phyloP scores from a whole-genome alignment of 2,888 invertebrate species.

The Timema podura region DNA sequence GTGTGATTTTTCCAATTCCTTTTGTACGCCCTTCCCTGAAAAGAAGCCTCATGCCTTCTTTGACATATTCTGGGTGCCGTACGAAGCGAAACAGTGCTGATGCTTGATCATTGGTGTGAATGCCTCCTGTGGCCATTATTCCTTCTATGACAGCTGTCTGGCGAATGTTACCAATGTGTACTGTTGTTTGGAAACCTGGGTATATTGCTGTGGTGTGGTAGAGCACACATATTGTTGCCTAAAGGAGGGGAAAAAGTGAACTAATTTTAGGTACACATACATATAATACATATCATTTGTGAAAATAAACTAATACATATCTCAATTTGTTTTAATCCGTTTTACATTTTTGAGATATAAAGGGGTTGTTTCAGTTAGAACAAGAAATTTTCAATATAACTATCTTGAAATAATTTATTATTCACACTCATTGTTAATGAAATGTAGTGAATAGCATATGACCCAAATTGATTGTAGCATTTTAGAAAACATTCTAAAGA shows the following conservation, averaged over 20 bases:
- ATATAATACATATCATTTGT: not conserved
- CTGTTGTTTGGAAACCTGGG: slow-evolving; percentile 84
- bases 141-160: slow-evolving; percentile 73
- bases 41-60: slow-evolving; percentile 71
- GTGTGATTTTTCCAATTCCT: slow-evolving; percentile 80
- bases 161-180: slow-evolving; percentile 92
- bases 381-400: too few species aligned
- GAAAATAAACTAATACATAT: not conserved
- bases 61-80: slow-evolving; percentile 83
- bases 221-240: slow-evolving; percentile 87
- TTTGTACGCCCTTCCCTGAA: slow-evolving; percentile 82
- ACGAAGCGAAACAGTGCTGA: slow-evolving; percentile 86
- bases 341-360: too few species aligned
- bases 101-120: slow-evolving; percentile 80
- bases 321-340: too few species aligned
- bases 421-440: not conserved
- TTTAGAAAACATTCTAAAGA: too few species aligned
- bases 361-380: too few species aligned
- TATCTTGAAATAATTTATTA: not conserved
- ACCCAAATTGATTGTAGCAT: too few species aligned
- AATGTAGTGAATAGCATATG: too few species aligned
- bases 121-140: slow-evolving; percentile 59
- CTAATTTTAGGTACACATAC: not conserved
- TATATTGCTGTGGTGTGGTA: slow-evolving; percentile 81
- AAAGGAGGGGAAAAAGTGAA: slow-evolving; percentile 37